phyloP scores from a whole-genome alignment of 2,888 invertebrate species.

The Hymenopus coronatus region DNA sequence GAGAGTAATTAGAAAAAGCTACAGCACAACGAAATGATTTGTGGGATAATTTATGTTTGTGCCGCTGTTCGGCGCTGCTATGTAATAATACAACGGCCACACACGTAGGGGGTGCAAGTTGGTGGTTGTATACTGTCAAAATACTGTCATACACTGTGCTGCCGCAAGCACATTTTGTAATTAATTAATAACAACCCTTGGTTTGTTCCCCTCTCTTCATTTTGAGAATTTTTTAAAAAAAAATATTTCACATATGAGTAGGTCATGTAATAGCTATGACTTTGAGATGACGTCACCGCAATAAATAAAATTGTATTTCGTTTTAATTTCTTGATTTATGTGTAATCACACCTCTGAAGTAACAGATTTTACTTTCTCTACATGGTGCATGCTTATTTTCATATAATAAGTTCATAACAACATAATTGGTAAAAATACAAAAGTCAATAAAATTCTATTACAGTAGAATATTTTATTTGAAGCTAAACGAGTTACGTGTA shows the following conservation, averaged over 20 bases:
- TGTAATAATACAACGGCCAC: background rate
- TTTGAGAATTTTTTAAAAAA: background rate
- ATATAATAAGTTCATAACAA: too few relatives aligned
- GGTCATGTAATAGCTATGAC: too few relatives aligned
- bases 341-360: too few relatives aligned
- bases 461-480: too few relatives aligned
- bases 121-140: background rate
- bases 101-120: background rate
- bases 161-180: conserved; percentile 5
- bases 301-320: too few relatives aligned
- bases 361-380: too few relatives aligned
- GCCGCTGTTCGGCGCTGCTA: background rate
- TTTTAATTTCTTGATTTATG: too few relatives aligned
- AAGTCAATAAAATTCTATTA: too few relatives aligned
- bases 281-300: too few relatives aligned
- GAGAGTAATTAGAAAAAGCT: conserved; percentile 10
- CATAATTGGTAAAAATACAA: too few relatives aligned
- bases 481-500: too few relatives aligned
- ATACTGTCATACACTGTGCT: conserved; percentile 1
- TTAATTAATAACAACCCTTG: conserved; percentile 2
- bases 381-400: too few relatives aligned
- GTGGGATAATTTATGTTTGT: conserved; percentile 12
- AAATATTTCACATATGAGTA: background rate
- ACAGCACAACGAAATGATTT: background rate
- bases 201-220: background rate